These are phyloP conservation scores for Empis livida DNA, from an alignment of 2,888 invertebrate species.

Conservation along the genomic window DNA sequence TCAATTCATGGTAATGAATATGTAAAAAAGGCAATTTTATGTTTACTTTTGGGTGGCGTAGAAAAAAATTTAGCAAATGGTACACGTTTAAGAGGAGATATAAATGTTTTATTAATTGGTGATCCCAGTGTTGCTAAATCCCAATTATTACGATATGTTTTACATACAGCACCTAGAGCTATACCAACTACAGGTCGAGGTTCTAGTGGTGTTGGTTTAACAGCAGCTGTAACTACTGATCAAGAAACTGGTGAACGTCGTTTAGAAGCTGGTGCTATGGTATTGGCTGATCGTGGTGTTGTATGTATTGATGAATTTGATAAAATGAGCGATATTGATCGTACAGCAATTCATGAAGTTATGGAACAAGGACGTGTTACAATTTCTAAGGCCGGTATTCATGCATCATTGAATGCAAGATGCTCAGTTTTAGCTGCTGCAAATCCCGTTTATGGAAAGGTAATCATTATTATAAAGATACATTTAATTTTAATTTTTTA, in stretches of 20 bases:
- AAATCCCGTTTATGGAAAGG: constrained; percentile 94
- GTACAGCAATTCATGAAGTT: constrained; percentile 98
- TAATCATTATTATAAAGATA: constrained; percentile 31
- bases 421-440: constrained; percentile 99
- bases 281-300: constrained; percentile 94
- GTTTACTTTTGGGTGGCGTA: constrained; percentile 85
- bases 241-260: constrained; percentile 81
- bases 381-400: constrained; percentile 98
- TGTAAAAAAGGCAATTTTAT: constrained; percentile 92
- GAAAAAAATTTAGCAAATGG: constrained; percentile 90
- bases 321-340: constrained; percentile 98
- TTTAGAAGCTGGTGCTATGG: constrained; percentile 98
- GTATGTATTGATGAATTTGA: constrained; percentile 97
- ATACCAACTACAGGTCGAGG: constrained; percentile 96
- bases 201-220: constrained; percentile 95
- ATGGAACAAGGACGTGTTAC: constrained; percentile 98
- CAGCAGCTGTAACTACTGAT: constrained; percentile 95
- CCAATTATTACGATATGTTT: constrained; percentile 83
- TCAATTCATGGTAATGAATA: constrained; percentile 96
- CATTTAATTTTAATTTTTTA: constrained; percentile 2
- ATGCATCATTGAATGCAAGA: constrained; percentile 91
- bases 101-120: constrained; percentile 88
- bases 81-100: constrained; percentile 76
- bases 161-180: constrained; percentile 88
- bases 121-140: constrained; percentile 99